These are phyloP conservation scores for Drosophila antonietae DNA, from an alignment of 2,888 invertebrate species.

Conservation along the genomic window DNA sequence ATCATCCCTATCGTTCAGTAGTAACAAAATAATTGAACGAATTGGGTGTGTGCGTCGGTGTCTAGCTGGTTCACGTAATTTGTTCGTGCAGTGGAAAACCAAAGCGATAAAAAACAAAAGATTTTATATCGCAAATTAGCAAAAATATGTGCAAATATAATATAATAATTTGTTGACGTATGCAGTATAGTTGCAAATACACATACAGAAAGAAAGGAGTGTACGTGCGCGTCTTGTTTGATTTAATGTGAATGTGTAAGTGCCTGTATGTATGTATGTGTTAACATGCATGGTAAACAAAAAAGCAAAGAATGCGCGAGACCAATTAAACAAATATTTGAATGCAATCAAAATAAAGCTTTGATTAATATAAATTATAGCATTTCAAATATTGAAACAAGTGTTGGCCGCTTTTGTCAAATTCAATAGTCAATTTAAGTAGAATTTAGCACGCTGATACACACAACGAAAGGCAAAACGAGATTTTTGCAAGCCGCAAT, in stretches of 20 bases:
- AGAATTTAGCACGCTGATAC: constrained; percentile 50
- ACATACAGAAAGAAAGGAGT: constrained; percentile 13
- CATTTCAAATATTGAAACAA: constrained; percentile 60
- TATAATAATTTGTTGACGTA: constrained; percentile 23
- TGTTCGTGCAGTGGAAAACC: constrained; percentile 39
- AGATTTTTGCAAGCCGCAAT: constrained; percentile 67
- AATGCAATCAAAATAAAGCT: constrained; percentile 26
- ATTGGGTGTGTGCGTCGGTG: constrained; percentile 43
- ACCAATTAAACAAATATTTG: constrained; percentile 39
- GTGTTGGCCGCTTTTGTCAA: constrained; percentile 42
- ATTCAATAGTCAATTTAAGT: constrained; percentile 42
- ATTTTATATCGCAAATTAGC: constrained; percentile 31
- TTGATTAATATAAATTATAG: constrained; percentile 37
- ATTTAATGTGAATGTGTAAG: constrained; percentile 34
- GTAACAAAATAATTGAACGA: constrained; percentile 45
- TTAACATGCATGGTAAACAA: constrained; percentile 44
- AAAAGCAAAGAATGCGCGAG: constrained; percentile 27
- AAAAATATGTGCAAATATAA: constrained; percentile 27
- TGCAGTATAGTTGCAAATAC: constrained; percentile 28
- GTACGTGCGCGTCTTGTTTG: constrained; percentile 61
- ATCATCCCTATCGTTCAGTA: constrained; percentile 46
- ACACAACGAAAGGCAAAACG: constrained; percentile 51
- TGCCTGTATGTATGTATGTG: constrained; percentile 37
- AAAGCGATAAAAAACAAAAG: constrained; percentile 26
- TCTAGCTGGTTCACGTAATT: constrained; percentile 46